These are phyloP conservation scores for Sialia sialis DNA, from an alignment of 2,113 vertebrate species.

Conservation along the genomic window DNA sequence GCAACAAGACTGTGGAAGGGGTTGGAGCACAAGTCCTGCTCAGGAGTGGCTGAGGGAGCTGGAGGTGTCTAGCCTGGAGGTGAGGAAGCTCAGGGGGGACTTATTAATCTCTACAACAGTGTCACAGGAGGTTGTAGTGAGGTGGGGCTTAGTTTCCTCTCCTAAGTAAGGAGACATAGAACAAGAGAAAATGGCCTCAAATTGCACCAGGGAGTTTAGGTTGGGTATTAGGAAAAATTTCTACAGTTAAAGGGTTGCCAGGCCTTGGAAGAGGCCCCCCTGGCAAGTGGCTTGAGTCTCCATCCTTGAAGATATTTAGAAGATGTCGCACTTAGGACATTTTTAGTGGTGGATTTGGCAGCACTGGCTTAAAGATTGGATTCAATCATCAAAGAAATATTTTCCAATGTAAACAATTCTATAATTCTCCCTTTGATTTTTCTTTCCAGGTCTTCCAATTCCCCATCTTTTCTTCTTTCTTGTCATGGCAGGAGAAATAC, in stretches of 20 bases:
- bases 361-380: neutral
- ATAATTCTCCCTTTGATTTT: neutral
- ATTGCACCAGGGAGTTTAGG: neutral
- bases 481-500: neutral
- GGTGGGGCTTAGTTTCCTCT: neutral
- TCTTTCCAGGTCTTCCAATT: neutral
- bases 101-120: neutral
- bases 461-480: neutral
- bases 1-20: neutral
- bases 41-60: neutral
- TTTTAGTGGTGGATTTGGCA: neutral
- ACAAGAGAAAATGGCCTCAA: neutral
- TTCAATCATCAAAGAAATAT: neutral
- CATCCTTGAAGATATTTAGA: neutral
- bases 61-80: neutral
- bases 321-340: neutral
- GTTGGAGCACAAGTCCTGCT: neutral
- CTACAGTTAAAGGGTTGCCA: neutral
- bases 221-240: neutral
- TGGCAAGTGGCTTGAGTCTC: neutral
- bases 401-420: neutral
- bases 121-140: neutral
- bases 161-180: neutral
- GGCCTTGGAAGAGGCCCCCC: neutral
- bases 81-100: neutral